Evolutionary conservation across 2,113 vertebrate species (phyloP).

Genomic region (Oreocharis arfaki): DNA sequence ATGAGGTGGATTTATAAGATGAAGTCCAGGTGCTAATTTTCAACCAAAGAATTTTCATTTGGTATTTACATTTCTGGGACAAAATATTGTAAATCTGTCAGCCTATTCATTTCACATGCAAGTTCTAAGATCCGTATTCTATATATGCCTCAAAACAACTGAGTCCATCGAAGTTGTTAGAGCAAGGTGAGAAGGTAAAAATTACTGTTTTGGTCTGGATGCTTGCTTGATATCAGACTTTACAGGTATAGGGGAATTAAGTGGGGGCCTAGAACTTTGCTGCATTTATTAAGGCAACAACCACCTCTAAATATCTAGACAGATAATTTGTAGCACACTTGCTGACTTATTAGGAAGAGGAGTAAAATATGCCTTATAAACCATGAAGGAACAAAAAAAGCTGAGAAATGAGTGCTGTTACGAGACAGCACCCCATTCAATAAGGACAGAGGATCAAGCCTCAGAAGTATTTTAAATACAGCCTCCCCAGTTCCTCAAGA

Average conservation of each 20-base stretch:
- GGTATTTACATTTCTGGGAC: background rate
- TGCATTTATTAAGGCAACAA: background rate
- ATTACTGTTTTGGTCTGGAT: background rate
- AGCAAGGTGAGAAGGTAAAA: background rate
- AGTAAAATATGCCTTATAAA: background rate
- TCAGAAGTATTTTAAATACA: background rate
- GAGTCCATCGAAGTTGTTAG: background rate
- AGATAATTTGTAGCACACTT: background rate
- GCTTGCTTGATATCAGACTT: background rate
- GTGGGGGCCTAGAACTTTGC: background rate
- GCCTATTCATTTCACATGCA: background rate
- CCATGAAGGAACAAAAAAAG: background rate
- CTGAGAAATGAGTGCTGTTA: background rate
- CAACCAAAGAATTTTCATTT: background rate
- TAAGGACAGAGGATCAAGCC: background rate
- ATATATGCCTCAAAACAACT: background rate
- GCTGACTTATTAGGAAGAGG: background rate
- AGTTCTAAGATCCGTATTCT: background rate
- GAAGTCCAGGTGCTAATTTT: background rate
- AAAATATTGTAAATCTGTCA: background rate
- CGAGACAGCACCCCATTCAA: background rate
- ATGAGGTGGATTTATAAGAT: background rate
- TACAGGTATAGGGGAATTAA: background rate
- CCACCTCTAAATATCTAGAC: background rate
- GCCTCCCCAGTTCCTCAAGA: background rate